Evolutionary conservation across 2,888 invertebrate species (phyloP), one percentile per base, ranked within the genome.

Genomic region (Rhamphomyia laevipes): DNA sequence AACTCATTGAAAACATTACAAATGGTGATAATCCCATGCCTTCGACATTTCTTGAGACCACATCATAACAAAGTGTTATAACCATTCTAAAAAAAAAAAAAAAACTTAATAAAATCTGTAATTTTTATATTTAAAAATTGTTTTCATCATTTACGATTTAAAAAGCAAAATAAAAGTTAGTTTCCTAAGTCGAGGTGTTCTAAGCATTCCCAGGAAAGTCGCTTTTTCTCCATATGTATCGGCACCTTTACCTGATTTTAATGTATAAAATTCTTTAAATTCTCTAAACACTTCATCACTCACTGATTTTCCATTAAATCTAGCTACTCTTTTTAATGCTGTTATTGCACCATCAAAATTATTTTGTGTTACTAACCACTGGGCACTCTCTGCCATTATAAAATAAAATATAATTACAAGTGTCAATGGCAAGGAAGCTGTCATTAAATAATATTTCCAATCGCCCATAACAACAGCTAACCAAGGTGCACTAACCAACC

Each of bases 281-380:
- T 70, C 68, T 31, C 68, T 68, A 18, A 74, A 66, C 1, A 67
- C 63, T 11, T 64, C 64, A 6, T 70, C 66, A 30, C 68, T 63
- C 15, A 77, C 66, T 10, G 57, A 55, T 21, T 65, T 69, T 4
- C 68, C 63, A 60, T 80, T 80, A 48, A 74, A 68, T 54, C 66
- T 68, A 1, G 79, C 78, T 18, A 78, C 74, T 51, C 65, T 67
- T 55, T 70, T 66, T 52, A 77, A 73, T 50, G 76, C 74, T 18
- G 63, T 56, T 11, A 76, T 69, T 1, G 78, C 77, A 40, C 71
- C 63, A 30, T 74, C 69, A 6, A 70, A 67, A 49, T 66, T 62
- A 18, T 74, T 72, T 57, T 73, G 72, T 50, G 77, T 74, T 7
- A 78, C 67, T 33, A 78, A 59, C 79, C 79, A 79, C 54, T 76